Conservation (phyloP, 2,888 invertebrate genomes). For the Chloroclystis v-ata region DNA sequence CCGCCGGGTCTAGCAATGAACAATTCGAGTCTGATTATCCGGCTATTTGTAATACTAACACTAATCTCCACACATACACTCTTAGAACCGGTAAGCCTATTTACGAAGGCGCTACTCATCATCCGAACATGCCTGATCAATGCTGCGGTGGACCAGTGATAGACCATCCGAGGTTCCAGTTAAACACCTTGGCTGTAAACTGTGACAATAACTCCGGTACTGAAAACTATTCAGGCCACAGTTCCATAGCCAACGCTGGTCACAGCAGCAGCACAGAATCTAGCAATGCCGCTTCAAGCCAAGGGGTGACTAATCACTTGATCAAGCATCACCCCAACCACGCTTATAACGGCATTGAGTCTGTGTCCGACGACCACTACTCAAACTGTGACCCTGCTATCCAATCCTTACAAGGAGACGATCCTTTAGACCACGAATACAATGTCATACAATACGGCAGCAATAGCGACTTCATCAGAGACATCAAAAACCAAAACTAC, state of each 20-base stretch:
- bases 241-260: slow-evolving; percentile 76
- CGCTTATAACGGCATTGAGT: slow-evolving; percentile 72
- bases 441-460: slow-evolving; percentile 75
- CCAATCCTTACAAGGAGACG: slow-evolving; percentile 70
- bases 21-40: slow-evolving; percentile 91
- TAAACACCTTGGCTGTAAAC: slow-evolving; percentile 74
- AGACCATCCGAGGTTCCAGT: slow-evolving; percentile 69
- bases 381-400: slow-evolving; percentile 75
- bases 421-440: slow-evolving; percentile 72
- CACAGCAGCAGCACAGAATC: slow-evolving; percentile 76
- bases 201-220: slow-evolving; percentile 81
- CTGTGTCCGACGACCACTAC: slow-evolving; percentile 73
- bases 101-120: slow-evolving; percentile 80
- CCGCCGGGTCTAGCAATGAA: slow-evolving; percentile 89
- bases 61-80: slow-evolving; percentile 90
- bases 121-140: slow-evolving; percentile 60
- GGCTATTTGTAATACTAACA: slow-evolving; percentile 90
- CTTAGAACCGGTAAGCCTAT: slow-evolving; percentile 86
- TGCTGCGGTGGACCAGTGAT: slow-evolving; percentile 66
- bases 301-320: slow-evolving; percentile 72
- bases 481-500: slow-evolving; percentile 77
- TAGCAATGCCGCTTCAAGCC: slow-evolving; percentile 72
- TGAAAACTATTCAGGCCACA: slow-evolving; percentile 80
- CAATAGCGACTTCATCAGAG: slow-evolving; percentile 69
- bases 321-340: slow-evolving; percentile 72